Conservation (phyloP, 2,888 invertebrate genomes). For the Epirrhoe alternata region DNA sequence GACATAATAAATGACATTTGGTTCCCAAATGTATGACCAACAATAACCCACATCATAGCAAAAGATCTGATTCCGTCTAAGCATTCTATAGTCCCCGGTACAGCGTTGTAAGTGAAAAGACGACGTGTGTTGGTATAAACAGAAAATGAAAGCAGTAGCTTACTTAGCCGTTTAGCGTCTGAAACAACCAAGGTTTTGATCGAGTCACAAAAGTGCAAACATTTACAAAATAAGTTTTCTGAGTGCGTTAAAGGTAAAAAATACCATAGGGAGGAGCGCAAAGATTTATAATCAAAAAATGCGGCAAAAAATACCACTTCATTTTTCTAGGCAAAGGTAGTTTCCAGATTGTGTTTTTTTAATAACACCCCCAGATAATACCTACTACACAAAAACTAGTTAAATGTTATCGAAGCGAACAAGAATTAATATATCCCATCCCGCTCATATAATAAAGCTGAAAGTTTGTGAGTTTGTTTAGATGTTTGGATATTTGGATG, state of each 20-base stretch:
- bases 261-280: not conserved
- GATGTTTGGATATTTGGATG: too few species aligned
- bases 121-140: conserved; percentile 72
- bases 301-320: too few species aligned
- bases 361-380: too few species aligned
- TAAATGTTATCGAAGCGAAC: too few species aligned
- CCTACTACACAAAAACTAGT: too few species aligned
- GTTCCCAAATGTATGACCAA: conserved; percentile 66
- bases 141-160: conserved; percentile 58
- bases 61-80: conserved; percentile 76
- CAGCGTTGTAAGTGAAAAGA: conserved; percentile 61
- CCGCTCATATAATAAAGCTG: too few species aligned
- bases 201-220: not conserved
- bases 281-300: too few species aligned
- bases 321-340: too few species aligned
- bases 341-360: too few species aligned
- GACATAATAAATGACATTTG: conserved; percentile 45
- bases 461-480: too few species aligned
- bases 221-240: too few species aligned
- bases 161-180: conserved; percentile 59
- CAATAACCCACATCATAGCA: conserved; percentile 80
- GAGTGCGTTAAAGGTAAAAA: not conserved
- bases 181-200: conserved; percentile 26
- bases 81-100: conserved; percentile 69
- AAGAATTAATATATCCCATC: too few species aligned